Evolutionary conservation across 2,113 vertebrate genomes (phyloP), one percentile per base, ranked within the genome.

Genomic region (Natator depressus): DNA sequence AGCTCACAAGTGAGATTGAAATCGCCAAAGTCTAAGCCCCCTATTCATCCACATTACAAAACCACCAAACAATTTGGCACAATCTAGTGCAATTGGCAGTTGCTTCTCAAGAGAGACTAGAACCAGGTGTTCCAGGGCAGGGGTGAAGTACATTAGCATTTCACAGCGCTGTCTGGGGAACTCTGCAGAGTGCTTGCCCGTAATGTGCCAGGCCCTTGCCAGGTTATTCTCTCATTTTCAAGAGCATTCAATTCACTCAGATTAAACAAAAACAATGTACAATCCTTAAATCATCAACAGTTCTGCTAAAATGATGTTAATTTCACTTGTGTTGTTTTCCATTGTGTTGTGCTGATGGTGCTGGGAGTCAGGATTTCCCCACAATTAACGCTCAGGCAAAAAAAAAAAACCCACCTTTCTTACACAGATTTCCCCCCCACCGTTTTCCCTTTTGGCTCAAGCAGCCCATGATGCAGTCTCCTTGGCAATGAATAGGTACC

Each of bases 401-500:
- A 88, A 47, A 72, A 5, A n/a, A 62, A 5, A 42, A 42, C n/a
- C n/a, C n/a, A 38, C n/a, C 62, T 94, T 84, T 92, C 90, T 97
- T 91, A 94, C n/a, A 50, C 14, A 91, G 16, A 72, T 96, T 95
- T 91, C 72, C 85, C 90, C 78, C 85, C 90, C 81, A 50, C 19
- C 22, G 31, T 95, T 50, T 51, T 84, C 88, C 81, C 46, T 91
- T 90, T 96, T 94, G 81, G 57, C 85, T 94, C 92, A 91, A 93
- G 76, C 82, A 62, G 42, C 20, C 16, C 47, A 4, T 96, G 89
- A 91, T 72, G 78, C 95, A 84, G 82, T 95, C 17, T 95, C 78
- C 92, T 97, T 98, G 95, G 95, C 93, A 97, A 46, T 22, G 87
- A 31, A 93, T 95, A 80, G 89, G 76, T 38, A 82, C 38, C 93